Percentiles rank a stretch among this genome's conserved stretches.
Conservation (phyloP, 2,888 invertebrate species). For the Lumbricus terrestris region DNA sequence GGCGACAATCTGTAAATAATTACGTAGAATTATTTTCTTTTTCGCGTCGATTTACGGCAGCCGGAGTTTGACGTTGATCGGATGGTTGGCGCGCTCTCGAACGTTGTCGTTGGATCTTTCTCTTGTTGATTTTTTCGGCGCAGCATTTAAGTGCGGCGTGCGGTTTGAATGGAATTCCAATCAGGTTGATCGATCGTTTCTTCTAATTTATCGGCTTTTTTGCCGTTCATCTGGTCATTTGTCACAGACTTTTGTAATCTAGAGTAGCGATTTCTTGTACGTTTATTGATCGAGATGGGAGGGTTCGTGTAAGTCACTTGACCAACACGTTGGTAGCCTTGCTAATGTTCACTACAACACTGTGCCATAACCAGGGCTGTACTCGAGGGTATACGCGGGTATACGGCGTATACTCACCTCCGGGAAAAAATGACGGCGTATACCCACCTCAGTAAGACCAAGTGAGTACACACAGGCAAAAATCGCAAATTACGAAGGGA, state of each 20-base stretch:
- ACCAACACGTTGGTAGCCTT: not conserved
- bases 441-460: too few relatives aligned
- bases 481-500: too few relatives aligned
- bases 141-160: not conserved
- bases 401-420: too few relatives aligned
- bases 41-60: not conserved
- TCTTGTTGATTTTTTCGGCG: not conserved
- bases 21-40: not conserved
- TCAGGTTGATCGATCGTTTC: not conserved
- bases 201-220: not conserved
- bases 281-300: not conserved
- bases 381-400: too few relatives aligned
- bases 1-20: not conserved
- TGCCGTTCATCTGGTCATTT: slow-evolving; percentile 3
- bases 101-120: not conserved
- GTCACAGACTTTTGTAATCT: not conserved
- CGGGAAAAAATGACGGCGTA: too few relatives aligned
- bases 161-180: not conserved
- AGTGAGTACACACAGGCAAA: too few relatives aligned
- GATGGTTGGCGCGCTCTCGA: not conserved
- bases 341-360: too few relatives aligned
- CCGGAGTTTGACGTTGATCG: not conserved
- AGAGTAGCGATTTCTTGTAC: not conserved
- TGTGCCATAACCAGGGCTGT: too few relatives aligned
- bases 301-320: not conserved